These are phyloP conservation scores for Drepanosiphum platanoidis DNA, from an alignment of 2,888 invertebrate genomes.

Conservation along the genomic window DNA sequence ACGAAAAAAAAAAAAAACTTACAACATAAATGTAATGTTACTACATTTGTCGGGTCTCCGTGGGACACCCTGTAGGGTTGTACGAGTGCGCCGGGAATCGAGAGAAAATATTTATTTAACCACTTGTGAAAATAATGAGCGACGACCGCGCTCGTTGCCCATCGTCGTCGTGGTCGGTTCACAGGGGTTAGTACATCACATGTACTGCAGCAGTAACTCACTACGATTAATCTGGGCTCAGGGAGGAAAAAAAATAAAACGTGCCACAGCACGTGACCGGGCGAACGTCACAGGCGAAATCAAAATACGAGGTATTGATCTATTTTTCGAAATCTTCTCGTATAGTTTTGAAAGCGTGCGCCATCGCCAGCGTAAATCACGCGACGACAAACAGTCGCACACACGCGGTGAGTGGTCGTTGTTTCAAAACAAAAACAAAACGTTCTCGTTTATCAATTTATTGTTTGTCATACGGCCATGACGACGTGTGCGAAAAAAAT, in stretches of 20 bases:
- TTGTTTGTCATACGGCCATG: too few relatives aligned
- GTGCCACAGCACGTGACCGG: background rate
- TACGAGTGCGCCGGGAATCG: background rate
- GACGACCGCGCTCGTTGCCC: background rate
- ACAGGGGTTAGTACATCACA: background rate
- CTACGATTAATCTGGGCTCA: slow-evolving; percentile 18
- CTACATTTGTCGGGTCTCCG: too few relatives aligned
- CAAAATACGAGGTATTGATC: background rate
- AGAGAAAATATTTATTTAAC: slow-evolving; percentile 54
- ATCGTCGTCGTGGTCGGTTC: too few relatives aligned
- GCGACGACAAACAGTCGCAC: background rate
- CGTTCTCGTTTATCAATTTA: background rate
- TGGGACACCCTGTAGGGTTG: too few relatives aligned
- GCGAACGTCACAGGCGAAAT: background rate
- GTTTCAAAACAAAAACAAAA: background rate
- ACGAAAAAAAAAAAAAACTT: too few relatives aligned
- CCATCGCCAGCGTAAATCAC: background rate
- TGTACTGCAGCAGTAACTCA: background rate
- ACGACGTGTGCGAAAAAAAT: background rate
- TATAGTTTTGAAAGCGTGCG: background rate
- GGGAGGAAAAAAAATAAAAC: background rate
- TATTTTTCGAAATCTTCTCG: background rate
- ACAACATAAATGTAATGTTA: too few relatives aligned
- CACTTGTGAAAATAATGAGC: slow-evolving; percentile 60
- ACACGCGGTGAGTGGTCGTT: background rate